A percentile compares a stretch with the other conserved stretches of the same genome.
phyloP scores from a whole-genome alignment of 2,797 vertebrate species.

The Coluber constrictor region DNA sequence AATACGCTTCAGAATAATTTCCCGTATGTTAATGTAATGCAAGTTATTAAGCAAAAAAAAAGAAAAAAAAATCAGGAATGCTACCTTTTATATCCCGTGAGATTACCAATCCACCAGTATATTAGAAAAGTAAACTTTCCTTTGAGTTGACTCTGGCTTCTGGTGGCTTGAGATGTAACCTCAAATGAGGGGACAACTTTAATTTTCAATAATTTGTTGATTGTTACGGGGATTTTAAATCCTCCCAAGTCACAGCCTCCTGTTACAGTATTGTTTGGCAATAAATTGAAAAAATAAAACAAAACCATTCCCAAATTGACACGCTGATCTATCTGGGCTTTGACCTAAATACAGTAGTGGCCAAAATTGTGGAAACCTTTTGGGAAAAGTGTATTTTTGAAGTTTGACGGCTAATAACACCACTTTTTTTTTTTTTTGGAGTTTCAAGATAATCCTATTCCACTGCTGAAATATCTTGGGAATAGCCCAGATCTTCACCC shows the following conservation, averaged over 20 bases:
- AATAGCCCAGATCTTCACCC: too few species aligned
- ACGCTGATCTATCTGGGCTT: not conserved
- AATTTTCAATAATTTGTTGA: not conserved
- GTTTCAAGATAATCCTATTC: too few species aligned
- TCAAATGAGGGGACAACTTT: too few species aligned
- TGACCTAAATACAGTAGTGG: not conserved
- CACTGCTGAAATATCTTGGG: too few species aligned
- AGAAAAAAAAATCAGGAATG: not conserved
- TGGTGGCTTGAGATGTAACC: not conserved
- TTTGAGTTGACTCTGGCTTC: not conserved
- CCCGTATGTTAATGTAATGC: too few species aligned
- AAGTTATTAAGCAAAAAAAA: too few species aligned
- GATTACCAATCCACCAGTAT: too few species aligned
- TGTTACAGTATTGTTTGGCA: not conserved
- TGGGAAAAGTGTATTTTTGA: too few species aligned
- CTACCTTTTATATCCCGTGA: not conserved
- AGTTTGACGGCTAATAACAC: too few species aligned
- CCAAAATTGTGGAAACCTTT: too few species aligned
- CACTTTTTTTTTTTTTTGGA: too few species aligned
- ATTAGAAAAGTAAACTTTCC: not conserved
- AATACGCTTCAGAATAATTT: not conserved
- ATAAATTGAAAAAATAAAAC: not conserved
- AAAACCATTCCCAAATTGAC: constrained; percentile 7
- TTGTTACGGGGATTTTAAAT: not conserved
- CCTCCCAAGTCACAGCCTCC: not conserved